phyloP scores from a whole-genome alignment of 2,888 invertebrate species.

The Eumerus sabulonum region DNA sequence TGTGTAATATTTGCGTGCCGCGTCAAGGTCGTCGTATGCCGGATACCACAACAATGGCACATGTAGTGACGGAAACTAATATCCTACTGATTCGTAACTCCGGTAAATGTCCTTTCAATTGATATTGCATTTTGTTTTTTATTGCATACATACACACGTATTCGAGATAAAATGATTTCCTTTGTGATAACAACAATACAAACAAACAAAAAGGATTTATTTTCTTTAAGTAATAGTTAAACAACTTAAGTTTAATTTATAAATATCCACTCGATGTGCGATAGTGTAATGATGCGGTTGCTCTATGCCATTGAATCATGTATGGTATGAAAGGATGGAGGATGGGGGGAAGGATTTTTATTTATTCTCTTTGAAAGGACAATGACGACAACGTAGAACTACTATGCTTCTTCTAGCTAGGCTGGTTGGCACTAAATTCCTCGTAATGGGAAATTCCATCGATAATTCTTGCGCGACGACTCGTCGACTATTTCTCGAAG shows the following conservation, averaged over 20 bases:
- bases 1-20: conserved; percentile 58
- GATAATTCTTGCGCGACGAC: not conserved
- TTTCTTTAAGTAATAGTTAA: not conserved
- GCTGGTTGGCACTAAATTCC: conserved; percentile 64
- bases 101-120: conserved; percentile 50
- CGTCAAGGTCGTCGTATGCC: conserved; percentile 53
- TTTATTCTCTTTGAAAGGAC: too few species aligned
- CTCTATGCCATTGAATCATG: too few species aligned
- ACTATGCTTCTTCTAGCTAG: conserved; percentile 36
- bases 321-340: not conserved
- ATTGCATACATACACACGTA: conserved; percentile 39
- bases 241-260: conserved; percentile 43
- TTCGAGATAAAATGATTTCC: not conserved
- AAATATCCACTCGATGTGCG: conserved; percentile 54
- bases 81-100: conserved; percentile 63
- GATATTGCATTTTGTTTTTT: conserved; percentile 1
- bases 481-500: conserved; percentile 58
- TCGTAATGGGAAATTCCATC: conserved; percentile 40
- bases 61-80: conserved; percentile 67
- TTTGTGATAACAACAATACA: conserved; percentile 53
- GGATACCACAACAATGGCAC: conserved; percentile 67
- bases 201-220: conserved; percentile 30
- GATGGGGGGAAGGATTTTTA: not conserved
- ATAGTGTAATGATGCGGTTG: conserved; percentile 32
- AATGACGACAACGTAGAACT: conserved; percentile 30